A percentile compares a stretch with the other conserved stretches of the same genome.
Evolutionary conservation across 2,113 vertebrate genomes (phyloP).

Genomic region (Oxyruncus cristatus): DNA sequence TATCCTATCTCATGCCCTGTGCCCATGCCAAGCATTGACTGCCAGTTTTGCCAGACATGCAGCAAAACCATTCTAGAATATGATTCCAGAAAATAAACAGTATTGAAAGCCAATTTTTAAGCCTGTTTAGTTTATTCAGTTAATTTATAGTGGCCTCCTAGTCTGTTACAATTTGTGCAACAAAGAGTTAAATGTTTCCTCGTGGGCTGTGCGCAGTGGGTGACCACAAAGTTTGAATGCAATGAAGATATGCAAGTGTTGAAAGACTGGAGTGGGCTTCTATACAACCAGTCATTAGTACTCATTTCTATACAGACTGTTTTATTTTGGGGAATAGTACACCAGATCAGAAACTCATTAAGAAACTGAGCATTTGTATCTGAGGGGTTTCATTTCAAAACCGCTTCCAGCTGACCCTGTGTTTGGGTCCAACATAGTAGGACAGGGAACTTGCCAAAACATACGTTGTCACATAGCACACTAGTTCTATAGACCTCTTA

Average conservation of each 20-base stretch:
- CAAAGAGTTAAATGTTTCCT: not conserved
- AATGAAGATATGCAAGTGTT: not conserved
- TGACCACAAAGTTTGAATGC: not conserved
- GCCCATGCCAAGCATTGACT: not conserved
- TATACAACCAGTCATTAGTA: not conserved
- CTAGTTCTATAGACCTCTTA: not conserved
- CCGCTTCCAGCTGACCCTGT: not conserved
- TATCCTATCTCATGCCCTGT: not conserved
- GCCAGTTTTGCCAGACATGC: not conserved
- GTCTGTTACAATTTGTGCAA: not conserved
- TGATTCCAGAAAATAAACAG: not conserved
- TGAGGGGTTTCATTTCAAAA: not conserved
- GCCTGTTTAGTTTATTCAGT: not conserved
- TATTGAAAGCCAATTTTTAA: not conserved
- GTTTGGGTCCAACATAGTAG: not conserved
- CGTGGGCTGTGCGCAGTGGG: rapidly evolving
- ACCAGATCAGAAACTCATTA: not conserved
- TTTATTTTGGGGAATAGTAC: not conserved
- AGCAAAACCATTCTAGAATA: not conserved
- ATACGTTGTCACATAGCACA: not conserved
- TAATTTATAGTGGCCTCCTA: not conserved
- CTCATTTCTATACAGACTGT: not conserved
- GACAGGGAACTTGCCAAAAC: not conserved
- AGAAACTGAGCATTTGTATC: not conserved
- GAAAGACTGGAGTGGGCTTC: not conserved